Percentiles rank a stretch among this genome's conserved stretches.
These are phyloP conservation scores for Acrossocheilus fasciatus DNA, from an alignment of 2,797 vertebrate genomes.

Conservation along the genomic window DNA sequence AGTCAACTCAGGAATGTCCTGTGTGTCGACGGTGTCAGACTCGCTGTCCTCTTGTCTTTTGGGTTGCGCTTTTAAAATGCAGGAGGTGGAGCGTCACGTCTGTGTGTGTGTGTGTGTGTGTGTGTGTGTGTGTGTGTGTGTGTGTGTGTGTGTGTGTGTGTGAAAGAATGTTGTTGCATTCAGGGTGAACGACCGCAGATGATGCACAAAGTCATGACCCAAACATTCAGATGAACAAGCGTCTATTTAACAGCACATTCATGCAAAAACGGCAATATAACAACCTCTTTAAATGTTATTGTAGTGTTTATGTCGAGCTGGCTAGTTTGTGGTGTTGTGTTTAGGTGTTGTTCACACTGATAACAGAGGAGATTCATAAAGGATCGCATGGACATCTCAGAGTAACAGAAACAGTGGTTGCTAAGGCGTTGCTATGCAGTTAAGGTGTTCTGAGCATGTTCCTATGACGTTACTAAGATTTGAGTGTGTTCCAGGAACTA, in stretches of 20 bases:
- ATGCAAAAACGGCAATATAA: neutral
- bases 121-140: too few species aligned
- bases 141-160: neutral
- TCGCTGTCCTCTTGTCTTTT: neutral
- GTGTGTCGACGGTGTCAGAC: neutral
- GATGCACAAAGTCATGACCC: neutral
- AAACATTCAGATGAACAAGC: neutral
- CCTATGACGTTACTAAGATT: too few species aligned
- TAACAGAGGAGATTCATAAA: neutral
- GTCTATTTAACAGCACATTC: neutral
- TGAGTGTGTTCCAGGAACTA: neutral
- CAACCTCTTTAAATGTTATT: neutral
- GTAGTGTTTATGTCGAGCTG: neutral
- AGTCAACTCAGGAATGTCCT: constrained; percentile 17
- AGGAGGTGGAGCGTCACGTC: neutral
- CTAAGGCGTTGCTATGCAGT: neutral
- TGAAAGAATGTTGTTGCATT: neutral
- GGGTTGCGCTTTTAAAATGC: neutral
- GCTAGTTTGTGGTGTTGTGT: neutral
- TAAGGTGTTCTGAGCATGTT: neutral
- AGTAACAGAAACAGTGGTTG: neutral
- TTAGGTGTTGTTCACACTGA: neutral
- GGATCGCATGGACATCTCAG: neutral
- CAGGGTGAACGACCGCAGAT: neutral
- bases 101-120: too few species aligned